Conservation (phyloP, 2,888 invertebrate genomes). For the Nowickia ferox region DNA sequence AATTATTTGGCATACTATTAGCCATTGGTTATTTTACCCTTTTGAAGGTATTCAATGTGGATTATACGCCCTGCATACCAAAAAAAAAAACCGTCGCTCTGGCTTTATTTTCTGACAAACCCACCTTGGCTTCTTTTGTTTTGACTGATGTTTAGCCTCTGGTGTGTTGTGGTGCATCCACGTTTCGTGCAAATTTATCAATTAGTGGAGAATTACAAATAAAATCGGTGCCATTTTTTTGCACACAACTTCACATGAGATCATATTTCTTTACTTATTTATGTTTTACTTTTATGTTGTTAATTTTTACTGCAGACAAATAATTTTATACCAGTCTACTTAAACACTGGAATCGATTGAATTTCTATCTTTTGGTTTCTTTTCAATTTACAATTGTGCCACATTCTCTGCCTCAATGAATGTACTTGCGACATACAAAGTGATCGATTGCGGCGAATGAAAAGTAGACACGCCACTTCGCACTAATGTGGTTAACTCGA, state of each 20-base stretch:
- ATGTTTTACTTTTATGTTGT: slow-evolving; percentile 6
- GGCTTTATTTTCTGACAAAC: no score
- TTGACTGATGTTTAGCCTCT: no score
- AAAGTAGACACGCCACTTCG: slow-evolving; percentile 35
- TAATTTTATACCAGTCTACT: slow-evolving; percentile 27
- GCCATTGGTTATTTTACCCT: no score
- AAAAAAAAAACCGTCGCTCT: no score
- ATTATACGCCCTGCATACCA: no score
- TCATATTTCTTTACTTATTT: slow-evolving; percentile 19
- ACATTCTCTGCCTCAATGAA: slow-evolving; percentile 45
- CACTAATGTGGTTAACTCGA: neutral
- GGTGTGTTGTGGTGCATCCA: no score
- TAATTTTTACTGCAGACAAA: slow-evolving; percentile 27
- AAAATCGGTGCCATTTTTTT: neutral
- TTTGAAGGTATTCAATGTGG: no score
- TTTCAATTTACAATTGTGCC: slow-evolving; percentile 61
- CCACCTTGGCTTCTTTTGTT: no score
- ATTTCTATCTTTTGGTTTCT: slow-evolving; percentile 35
- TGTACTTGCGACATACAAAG: slow-evolving; percentile 44
- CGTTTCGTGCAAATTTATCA: no score
- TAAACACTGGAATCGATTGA: neutral
- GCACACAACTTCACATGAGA: neutral
- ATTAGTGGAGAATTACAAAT: no score
- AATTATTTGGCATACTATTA: no score
- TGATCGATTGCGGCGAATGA: slow-evolving; percentile 60